Percentiles rank a stretch among this genome's conserved stretches.
These are phyloP conservation scores for Noturus placidus DNA, from an alignment of 2,113 vertebrate species.

Conservation along the genomic window DNA sequence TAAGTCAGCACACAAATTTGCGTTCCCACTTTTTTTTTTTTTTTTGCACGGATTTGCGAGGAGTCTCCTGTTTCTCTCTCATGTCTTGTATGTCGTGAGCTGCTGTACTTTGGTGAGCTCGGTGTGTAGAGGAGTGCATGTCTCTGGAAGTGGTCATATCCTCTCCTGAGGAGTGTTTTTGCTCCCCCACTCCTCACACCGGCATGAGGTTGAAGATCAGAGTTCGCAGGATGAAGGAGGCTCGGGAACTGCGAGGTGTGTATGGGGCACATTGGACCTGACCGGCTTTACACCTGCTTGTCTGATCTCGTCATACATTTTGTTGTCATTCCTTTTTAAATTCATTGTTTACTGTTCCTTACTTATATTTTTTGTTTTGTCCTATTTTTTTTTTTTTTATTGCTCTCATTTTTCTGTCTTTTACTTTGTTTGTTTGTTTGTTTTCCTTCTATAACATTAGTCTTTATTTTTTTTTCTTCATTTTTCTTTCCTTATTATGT, in stretches of 20 bases:
- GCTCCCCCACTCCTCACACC: slow-evolving; percentile 78
- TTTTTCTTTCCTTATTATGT: not conserved
- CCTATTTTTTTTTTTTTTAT: not conserved
- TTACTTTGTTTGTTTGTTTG: not conserved
- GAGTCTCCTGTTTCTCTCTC: not conserved
- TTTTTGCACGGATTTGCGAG: not conserved
- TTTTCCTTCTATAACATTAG: not conserved
- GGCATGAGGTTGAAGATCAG: slow-evolving; percentile 92
- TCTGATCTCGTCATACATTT: not conserved
- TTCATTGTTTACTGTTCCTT: not conserved
- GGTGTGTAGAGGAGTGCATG: slow-evolving; percentile 71
- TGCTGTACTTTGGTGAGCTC: slow-evolving; percentile 54
- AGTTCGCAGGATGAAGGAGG: slow-evolving; percentile 87
- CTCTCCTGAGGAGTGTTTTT: slow-evolving; percentile 80
- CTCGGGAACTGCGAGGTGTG: slow-evolving; percentile 85
- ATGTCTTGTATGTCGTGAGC: slow-evolving; percentile 10
- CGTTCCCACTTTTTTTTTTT: slow-evolving; percentile 21
- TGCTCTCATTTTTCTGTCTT: not conserved
- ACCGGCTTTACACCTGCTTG: not conserved
- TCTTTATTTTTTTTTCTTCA: slow-evolving; percentile 45
- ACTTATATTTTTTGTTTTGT: not conserved
- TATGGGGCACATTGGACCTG: slow-evolving; percentile 1
- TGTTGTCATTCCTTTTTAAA: not conserved
- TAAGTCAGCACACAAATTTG: slow-evolving; percentile 46
- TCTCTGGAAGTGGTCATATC: slow-evolving; percentile 82